Evolutionary conservation across 2,797 vertebrate genomes (phyloP), one percentile per base, ranked within the genome.

Genomic region (Channallabes apus): DNA sequence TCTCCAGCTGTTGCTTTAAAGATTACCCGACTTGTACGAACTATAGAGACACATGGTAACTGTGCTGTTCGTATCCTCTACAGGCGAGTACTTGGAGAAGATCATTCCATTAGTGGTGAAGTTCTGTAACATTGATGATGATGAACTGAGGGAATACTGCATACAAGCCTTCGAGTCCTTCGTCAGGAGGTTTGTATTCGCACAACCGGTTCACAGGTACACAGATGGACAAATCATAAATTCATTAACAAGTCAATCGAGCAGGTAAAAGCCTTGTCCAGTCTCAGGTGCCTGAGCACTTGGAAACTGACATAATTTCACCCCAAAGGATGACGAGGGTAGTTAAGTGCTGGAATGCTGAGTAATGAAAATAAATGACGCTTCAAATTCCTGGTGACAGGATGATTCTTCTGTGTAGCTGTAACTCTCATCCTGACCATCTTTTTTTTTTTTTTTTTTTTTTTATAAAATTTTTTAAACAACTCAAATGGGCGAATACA

Each of bases 101-200:
- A 90, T 90, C 51, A 86, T 84, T 65, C 85, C 86, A 29, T 68
- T 86, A 59, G 87, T 88, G 77, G 98, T 99, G 90, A 99, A 99
- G 94, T 99, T 99, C 92, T 99, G 98, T 93, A 99, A 99, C 82
- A 93, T 99, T 72, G 98, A 99, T 69, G 98, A 99, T 62, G 98
- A 99, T 82, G 98, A 99, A 90, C 94, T 99, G 87, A 92, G 98
- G 92, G 98, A 99, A 85, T 99, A 99, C 91, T 99, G 98, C 95
- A 99, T 99, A 95, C 98, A 99, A 95, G 98, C 98, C 81, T 99
- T 99, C 82, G 98, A 99, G 93, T 99, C 98, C 84, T 99, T 99
- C 88, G 97, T 99, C 84, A 96, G 98, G 93, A 97, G 98, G 98
- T 99, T 91, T 88, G 78, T 81, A 59, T 62, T 79, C n/a, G 76